Base-by-base conservation (phyloP, 2,888 invertebrate genomes). In the Sinopyrophorus schimmeli region DNA sequence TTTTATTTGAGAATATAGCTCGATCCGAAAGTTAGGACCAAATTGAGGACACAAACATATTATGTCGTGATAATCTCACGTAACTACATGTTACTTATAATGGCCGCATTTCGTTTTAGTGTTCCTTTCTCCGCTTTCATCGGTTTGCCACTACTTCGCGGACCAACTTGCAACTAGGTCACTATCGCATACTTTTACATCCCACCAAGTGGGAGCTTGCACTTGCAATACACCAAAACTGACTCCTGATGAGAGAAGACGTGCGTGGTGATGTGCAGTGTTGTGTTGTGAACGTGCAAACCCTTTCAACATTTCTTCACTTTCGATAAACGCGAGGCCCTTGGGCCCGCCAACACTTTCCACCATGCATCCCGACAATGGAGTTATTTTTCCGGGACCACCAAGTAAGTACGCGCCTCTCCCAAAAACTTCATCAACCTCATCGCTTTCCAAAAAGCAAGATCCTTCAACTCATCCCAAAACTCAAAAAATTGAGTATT, bases 131-230 rank as follows among this genome's bases (percentile, higher is more conserved):
- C 73, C 70, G 70, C 70, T 70, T 72, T 71, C 71, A 71, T 73
- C 72, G 67, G 65, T 70, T 69, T 69, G 70, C 71, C 71, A 70
- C 71, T 71, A 71, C 71, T 71, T 70, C 64, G 68, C 70, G 66
- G 64, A 65, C 59, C 56, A 62, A 57, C 55, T 58, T 60, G 55
- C 70, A 72, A 72, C 64, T 73, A 70, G 72, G 72, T 73, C 72
- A 73, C 72, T 73, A 73, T 72, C 71, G 72, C 72, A 69, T 66
- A 71, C 72, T 72, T 72, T 72, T 72, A 71, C 71, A 71, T 71
- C 69, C 68, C 66, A 65, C 61, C 61, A 58, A 60, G 59, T 54
- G 42, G 50, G 52, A 59, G 65, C 66, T 64, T 67, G 67, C 67
- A 69, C 67, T 68, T 68, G 65, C 66, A 66, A 64, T 61, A 59